Conservation (phyloP, 2,797 vertebrate species). For the Micromesistius poutassou region DNA sequence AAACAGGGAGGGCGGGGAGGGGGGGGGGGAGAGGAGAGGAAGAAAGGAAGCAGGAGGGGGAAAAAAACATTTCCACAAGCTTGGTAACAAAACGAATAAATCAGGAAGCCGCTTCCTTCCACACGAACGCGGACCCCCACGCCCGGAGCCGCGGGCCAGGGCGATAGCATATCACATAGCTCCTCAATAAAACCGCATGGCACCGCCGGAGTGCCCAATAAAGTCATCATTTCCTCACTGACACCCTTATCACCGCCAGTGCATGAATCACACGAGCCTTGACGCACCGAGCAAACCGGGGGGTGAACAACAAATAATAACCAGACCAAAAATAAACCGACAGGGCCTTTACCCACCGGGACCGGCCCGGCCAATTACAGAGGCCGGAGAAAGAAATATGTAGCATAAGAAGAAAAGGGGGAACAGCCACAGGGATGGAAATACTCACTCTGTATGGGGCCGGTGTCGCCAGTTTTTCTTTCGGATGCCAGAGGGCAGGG, state of each 20-base stretch:
- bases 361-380: slow-evolving; percentile 52
- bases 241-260: slow-evolving; percentile 30
- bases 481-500: slow-evolving; percentile 26
- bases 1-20: not conserved
- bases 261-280: slow-evolving; percentile 22
- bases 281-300: slow-evolving; percentile 20
- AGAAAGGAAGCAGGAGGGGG: too few relatives aligned
- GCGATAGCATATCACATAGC: slow-evolving; percentile 45
- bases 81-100: too few relatives aligned
- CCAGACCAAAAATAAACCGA: not conserved
- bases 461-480: slow-evolving; percentile 48
- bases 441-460: slow-evolving; percentile 59
- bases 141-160: too few relatives aligned
- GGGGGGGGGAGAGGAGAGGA: too few relatives aligned
- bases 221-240: slow-evolving; percentile 38
- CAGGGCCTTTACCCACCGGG: slow-evolving; percentile 28
- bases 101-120: too few relatives aligned
- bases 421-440: slow-evolving; percentile 39
- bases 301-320: slow-evolving; percentile 16
- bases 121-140: too few relatives aligned
- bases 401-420: slow-evolving; percentile 46
- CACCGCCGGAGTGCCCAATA: slow-evolving; percentile 41
- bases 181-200: slow-evolving; percentile 36
- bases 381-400: slow-evolving; percentile 42
- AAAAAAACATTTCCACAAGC: too few relatives aligned